Conservation (phyloP, 2,888 invertebrate species). For the Troglohyphantes excavatus region DNA sequence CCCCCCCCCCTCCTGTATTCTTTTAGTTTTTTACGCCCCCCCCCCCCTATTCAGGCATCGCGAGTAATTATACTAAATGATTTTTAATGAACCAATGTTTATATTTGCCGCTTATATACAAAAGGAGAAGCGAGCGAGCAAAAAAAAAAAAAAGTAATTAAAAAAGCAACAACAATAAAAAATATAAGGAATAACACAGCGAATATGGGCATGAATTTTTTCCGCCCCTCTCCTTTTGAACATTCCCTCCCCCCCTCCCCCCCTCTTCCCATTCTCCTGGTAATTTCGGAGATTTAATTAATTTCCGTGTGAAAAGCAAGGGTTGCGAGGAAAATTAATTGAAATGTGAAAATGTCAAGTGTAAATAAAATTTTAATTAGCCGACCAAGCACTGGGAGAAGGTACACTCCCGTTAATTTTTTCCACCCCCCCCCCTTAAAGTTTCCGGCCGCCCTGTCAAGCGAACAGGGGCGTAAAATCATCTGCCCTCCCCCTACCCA, state of each 20-base stretch:
- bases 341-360: constrained; percentile 79
- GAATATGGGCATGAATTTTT: not conserved
- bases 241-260: not conserved
- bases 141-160: constrained; percentile 29
- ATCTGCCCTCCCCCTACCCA: constrained; percentile 34
- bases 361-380: constrained; percentile 79
- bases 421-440: constrained; percentile 38
- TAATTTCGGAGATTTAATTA: constrained; percentile 79
- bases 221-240: not conserved
- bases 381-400: constrained; percentile 59
- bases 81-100: constrained; percentile 78
- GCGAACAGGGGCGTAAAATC: constrained; percentile 71
- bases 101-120: constrained; percentile 60
- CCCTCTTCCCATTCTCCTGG: constrained; percentile 47
- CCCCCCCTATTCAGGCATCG: constrained; percentile 13
- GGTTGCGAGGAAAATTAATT: constrained; percentile 77
- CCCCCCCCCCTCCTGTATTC: constrained; percentile 23
- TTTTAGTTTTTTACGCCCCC: constrained; percentile 39
- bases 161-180: not conserved
- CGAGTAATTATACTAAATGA: constrained; percentile 77
- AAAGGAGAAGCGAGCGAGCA: not conserved
- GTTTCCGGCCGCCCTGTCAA: constrained; percentile 54
- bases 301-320: constrained; percentile 75
- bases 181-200: constrained; percentile 11
- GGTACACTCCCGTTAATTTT: constrained; percentile 75